Conservation (phyloP, 1,140 invertebrate genomes). For the Anoplophora glabripennis region DNA sequence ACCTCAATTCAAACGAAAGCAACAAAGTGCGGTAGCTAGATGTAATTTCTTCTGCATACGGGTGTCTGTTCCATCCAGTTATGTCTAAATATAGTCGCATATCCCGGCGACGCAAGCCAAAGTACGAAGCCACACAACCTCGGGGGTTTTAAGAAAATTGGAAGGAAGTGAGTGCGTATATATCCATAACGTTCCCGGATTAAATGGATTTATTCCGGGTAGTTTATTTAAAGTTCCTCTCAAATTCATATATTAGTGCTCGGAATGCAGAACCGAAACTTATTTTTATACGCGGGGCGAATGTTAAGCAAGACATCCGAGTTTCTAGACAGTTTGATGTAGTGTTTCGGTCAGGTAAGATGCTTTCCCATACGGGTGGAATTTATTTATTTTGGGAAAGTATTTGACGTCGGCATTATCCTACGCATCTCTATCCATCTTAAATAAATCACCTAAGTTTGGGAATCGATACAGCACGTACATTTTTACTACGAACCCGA, state of each 20-base stretch:
- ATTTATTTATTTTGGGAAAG: conserved; percentile 30
- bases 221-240: conserved; percentile 5
- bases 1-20: too few species aligned
- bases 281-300: conserved; percentile 26
- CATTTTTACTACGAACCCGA: too few species aligned
- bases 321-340: conserved; percentile 34
- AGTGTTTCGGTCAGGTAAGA: conserved; percentile 29
- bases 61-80: too few species aligned
- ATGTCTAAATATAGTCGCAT: too few species aligned
- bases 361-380: conserved; percentile 19
- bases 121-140: too few species aligned
- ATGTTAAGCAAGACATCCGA: conserved; percentile 33
- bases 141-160: too few species aligned
- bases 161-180: neutral
- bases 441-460: neutral
- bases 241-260: conserved; percentile 11
- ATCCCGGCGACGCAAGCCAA: too few species aligned
- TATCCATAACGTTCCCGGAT: conserved; percentile 1
- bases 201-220: conserved; percentile 9
- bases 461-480: too few species aligned
- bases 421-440: conserved; percentile 23
- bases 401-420: conserved; percentile 26
- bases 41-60: too few species aligned
- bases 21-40: too few species aligned
- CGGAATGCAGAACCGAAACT: conserved; percentile 28